Evolutionary conservation across 2,888 invertebrate genomes (phyloP).

Genomic region (Sarcophaga carnaria): DNA sequence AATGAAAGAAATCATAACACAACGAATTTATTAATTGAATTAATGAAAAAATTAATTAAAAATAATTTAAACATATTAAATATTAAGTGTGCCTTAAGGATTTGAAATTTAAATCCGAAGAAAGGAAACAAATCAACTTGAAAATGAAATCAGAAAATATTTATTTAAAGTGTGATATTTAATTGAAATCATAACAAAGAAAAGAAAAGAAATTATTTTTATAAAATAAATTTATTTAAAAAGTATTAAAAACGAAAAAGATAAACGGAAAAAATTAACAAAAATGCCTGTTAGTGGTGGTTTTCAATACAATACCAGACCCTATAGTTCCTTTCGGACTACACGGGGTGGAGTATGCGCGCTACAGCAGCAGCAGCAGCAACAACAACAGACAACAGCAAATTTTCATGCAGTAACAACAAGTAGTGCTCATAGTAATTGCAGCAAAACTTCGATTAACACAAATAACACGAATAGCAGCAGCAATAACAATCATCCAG

Average conservation of each 20-base stretch:
- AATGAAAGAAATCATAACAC: constrained; percentile 43
- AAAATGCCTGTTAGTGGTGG: constrained; percentile 80
- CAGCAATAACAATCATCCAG: background rate
- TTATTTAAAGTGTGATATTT: constrained; percentile 35
- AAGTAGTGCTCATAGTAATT: constrained; percentile 39
- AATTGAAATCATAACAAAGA: constrained; percentile 29
- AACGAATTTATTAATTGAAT: constrained; percentile 59
- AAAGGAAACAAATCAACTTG: background rate
- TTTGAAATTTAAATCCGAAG: constrained; percentile 26
- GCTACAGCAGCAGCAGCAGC: constrained; percentile 30
- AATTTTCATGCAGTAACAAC: constrained; percentile 34
- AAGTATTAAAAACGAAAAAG: constrained; percentile 10
- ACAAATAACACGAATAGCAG: constrained; percentile 6
- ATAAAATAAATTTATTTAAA: constrained; percentile 3
- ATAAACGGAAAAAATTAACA: constrained; percentile 48
- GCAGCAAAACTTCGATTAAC: constrained; percentile 58
- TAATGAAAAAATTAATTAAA: constrained; percentile 37
- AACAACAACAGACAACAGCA: constrained; percentile 61
- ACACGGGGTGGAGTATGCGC: constrained; percentile 76
- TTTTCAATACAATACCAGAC: constrained; percentile 78
- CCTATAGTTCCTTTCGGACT: constrained; percentile 81
- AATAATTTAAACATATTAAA: constrained; percentile 38
- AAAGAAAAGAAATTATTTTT: background rate
- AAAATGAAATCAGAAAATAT: constrained; percentile 19
- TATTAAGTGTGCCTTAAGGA: constrained; percentile 46